Evolutionary conservation across 1,140 invertebrate species (phyloP), one percentile per base, ranked within the genome.

Genomic region (Dendrolimus kikuchii): DNA sequence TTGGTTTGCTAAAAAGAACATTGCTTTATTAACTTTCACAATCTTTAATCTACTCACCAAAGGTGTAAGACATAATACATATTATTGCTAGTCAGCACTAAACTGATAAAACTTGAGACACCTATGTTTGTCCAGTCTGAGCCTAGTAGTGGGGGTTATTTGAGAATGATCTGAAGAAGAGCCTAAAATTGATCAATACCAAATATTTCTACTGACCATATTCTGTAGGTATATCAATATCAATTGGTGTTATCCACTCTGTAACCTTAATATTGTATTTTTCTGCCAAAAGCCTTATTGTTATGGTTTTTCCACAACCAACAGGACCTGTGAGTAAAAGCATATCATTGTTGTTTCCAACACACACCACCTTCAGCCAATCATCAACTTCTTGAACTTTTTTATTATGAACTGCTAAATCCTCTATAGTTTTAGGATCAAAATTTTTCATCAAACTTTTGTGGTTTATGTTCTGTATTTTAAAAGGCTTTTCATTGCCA

Each of bases 231-330:
- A 84, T 64, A 56, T 83, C 81, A 62, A 84, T 81, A 81, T 94
- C 92, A 2, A 92, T 54, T 4, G 93, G 92, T 59, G 92, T 94
- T 23, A 92, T 90, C 93, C 93, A 95, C 77, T 94, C 93, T 36
- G 89, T 82, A 41, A 93, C 55, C 61, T 89, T 79, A 53, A 91
- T 89, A 51, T 81, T 80, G 53, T 90, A 73, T 60, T 91, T 89
- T 48, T 89, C 82, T 43, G 92, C 90, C 6, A 94, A 51, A 3
- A 90, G 78, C 48, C 86, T 88, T 10, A 94, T 44, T 4, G 91
- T 89, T 1, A 88, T 78, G 4, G 92, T 93, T 86, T 95, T 95
- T 0, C 92, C 93, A 71, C 90, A 90, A 2, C 93, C 93, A 0
- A 92, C 89, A 9, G 93, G 92, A 2, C 93, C 93, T 5, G 90